Evolutionary conservation across 1,140 invertebrate species (phyloP), one percentile per base, ranked within the genome.

Genomic region (Ruditapes philippinarum): DNA sequence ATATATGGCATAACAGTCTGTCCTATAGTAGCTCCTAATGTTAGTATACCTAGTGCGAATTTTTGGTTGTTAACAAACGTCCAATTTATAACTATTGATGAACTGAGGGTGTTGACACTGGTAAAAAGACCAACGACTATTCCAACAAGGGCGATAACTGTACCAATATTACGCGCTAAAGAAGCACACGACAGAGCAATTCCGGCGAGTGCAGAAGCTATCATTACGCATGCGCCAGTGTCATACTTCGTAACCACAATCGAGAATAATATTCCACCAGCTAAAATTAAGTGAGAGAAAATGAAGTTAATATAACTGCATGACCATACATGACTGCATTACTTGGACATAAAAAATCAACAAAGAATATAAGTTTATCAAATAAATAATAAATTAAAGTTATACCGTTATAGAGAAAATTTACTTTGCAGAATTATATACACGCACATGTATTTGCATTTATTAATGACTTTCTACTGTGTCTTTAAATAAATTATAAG

Each of bases 91-190:
- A 84, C 65, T 1, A 54, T 33, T 14, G 7, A 70, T 45, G 40
- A 33, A 54, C 19, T 31, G 17, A 84, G 28, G 17, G 33, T 14
- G 19, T 49, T n/a, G 7, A 84, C 62, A 57, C 82, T 84, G n/a
- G 28, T 14, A 19, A 38, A 42, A 4, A 83, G 28, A 17, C 81
- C 81, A 0, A 17, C 9, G 14, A 83, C 45, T 3, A 84, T 25
- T 17, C 65, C 82, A 12, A 84, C 49, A 22, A 84, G 68, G 0
- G 40, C 82, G 38, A 84, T 84, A 4, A 84, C 68, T 33, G 57
- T 51, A 9, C 40, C 51, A n/a, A 84, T 51, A 31, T 84, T 74
- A 9, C 11, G 45, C 22, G 82, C 62, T 22, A 54, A 19, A 38
- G n/a, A 45, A 28, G n/a, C 42, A 45, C 40, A 25, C 0, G 60